A percentile compares a stretch with the other conserved stretches of the same genome.
phyloP scores from a whole-genome alignment of 2,113 vertebrate species.

The Chiloscyllium plagiosum region DNA sequence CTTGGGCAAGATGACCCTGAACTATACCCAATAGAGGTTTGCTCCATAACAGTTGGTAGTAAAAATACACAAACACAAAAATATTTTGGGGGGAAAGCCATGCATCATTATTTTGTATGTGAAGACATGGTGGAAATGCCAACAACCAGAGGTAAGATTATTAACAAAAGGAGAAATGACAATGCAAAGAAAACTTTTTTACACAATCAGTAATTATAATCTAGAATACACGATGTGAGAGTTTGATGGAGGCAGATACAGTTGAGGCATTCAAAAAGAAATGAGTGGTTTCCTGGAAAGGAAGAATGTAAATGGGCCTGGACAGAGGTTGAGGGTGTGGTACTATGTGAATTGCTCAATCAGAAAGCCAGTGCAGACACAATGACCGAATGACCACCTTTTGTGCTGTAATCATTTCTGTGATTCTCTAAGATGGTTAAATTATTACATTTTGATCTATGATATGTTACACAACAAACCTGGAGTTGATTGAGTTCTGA shows the following conservation, averaged over 20 bases:
- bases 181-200: no score
- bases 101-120: no score
- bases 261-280: background rate
- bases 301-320: background rate
- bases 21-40: background rate
- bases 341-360: no score
- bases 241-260: background rate
- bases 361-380: no score
- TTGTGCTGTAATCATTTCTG: background rate
- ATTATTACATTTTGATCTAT: background rate
- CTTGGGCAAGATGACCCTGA: background rate
- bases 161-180: background rate
- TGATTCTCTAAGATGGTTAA: background rate
- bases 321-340: background rate
- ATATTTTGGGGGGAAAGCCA: background rate
- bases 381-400: background rate
- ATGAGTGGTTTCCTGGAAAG: background rate
- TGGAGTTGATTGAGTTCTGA: background rate
- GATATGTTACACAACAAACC: background rate
- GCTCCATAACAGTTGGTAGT: background rate
- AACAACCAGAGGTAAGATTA: background rate
- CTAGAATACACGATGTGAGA: background rate
- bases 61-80: background rate
- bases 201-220: background rate
- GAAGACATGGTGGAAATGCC: no score